Evolutionary conservation across 2,888 invertebrate genomes (phyloP), one percentile per base, ranked within the genome.

Genomic region (Esperia sulphurella): DNA sequence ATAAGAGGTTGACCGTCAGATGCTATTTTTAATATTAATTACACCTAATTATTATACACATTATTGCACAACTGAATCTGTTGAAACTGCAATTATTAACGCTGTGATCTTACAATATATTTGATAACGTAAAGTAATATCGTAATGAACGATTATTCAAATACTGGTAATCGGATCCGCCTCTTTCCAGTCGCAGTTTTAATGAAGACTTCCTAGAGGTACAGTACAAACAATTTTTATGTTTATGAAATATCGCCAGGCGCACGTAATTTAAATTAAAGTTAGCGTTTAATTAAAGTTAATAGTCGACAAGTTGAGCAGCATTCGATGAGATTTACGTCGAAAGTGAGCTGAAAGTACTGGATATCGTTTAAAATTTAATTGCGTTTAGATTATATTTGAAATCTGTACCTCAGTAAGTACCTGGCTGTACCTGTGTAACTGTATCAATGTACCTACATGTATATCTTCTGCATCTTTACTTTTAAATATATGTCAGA

Each of bases 121-220:
- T 75, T 72, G 67, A 67, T 68, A 64, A 67, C 63, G 68, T 62
- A 65, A 68, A 75, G 75, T 78, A 75, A 76, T 75, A 68, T 68
- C 73, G 75, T 83, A 83, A 81, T 79, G 67, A 63, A 67, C 71
- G 76, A 87, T 86, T 85, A 87, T 82, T 87, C 83, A 88, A 86
- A 87, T 83, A 79, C 77, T 65, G 82, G 81, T 79, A 71, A 71
- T 64, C 61, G 54, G 66, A 60, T 58, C 78, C 88, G 86, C 88
- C 89, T 78, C 79, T 88, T 87, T 76, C 79, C 80, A 81, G 78
- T 88, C 75, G 79, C 81, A 86, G 85, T 86, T 79, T 86, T 81
- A 86, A 86, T 88, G 84, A 87, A 88, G 83, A 86, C 83, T 88
- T 88, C 87, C 87, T 88, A 87, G n/a, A n/a, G 82, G 63, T 82